Evolutionary conservation across 1,140 invertebrate genomes (phyloP).

Genomic region (Bombus consobrinus): DNA sequence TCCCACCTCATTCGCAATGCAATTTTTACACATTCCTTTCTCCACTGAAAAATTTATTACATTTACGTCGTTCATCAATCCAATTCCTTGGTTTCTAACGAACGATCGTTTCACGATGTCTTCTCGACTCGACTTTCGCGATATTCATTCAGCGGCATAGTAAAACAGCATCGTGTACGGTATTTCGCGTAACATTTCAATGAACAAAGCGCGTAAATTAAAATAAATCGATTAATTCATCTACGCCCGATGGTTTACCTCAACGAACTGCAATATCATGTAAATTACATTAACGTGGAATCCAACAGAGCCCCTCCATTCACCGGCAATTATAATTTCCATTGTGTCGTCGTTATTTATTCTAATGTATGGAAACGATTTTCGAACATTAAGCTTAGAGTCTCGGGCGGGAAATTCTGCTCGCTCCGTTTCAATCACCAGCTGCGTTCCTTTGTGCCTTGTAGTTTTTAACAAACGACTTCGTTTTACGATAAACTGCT

Average conservation of each 20-base stretch:
- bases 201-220: constrained; percentile 25
- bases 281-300: constrained; percentile 33
- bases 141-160: background rate
- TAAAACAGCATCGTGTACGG: too few relatives aligned
- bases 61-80: too few relatives aligned
- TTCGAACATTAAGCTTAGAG: background rate
- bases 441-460: too few relatives aligned
- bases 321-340: constrained; percentile 1
- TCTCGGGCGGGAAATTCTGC: background rate
- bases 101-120: too few relatives aligned
- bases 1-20: too few relatives aligned
- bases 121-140: background rate
- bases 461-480: too few relatives aligned
- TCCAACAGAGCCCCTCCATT: background rate
- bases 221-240: constrained; percentile 36
- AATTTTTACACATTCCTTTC: too few relatives aligned
- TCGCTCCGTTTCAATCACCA: background rate
- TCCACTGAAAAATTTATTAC: too few relatives aligned
- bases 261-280: constrained; percentile 4
- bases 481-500: too few relatives aligned
- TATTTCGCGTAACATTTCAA: background rate
- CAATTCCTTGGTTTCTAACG: too few relatives aligned
- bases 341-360: constrained; percentile 15
- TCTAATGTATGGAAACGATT: constrained; percentile 6
- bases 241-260: constrained; percentile 4